phyloP scores from a whole-genome alignment of 2,113 vertebrate species.

The Dendropsophus ebraccatus region DNA sequence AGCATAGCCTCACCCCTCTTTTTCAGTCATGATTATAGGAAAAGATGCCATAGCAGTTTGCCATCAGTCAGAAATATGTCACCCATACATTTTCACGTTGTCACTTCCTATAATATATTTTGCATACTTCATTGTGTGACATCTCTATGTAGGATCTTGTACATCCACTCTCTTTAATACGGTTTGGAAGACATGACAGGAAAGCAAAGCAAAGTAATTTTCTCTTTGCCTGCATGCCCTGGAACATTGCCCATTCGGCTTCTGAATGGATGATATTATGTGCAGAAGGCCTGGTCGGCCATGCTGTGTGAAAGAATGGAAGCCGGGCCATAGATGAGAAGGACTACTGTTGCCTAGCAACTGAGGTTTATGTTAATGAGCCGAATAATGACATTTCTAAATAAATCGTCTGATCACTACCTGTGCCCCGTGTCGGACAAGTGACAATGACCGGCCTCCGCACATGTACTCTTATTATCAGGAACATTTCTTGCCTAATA shows the following conservation, averaged over 20 bases:
- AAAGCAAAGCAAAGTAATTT: background rate
- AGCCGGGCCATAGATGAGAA: background rate
- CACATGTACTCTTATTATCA: background rate
- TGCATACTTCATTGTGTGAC: background rate
- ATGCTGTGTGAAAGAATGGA: background rate
- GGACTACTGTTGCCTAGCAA: conserved; percentile 18
- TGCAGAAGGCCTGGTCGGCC: background rate
- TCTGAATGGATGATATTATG: conserved; percentile 4
- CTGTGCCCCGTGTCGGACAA: background rate
- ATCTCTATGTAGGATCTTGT: background rate
- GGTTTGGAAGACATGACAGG: background rate
- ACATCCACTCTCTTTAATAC: background rate
- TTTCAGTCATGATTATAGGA: no score
- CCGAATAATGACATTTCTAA: background rate
- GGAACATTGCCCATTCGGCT: background rate
- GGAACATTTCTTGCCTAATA: background rate
- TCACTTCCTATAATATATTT: background rate
- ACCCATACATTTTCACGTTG: background rate
- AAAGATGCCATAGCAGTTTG: background rate
- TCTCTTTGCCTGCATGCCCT: background rate
- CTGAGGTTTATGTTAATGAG: background rate
- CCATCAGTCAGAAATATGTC: background rate
- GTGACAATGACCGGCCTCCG: background rate
- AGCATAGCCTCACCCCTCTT: no score
- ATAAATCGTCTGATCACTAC: background rate